These are phyloP conservation scores for Sylvietta virens DNA, from an alignment of 2,113 vertebrate species.

Conservation along the genomic window DNA sequence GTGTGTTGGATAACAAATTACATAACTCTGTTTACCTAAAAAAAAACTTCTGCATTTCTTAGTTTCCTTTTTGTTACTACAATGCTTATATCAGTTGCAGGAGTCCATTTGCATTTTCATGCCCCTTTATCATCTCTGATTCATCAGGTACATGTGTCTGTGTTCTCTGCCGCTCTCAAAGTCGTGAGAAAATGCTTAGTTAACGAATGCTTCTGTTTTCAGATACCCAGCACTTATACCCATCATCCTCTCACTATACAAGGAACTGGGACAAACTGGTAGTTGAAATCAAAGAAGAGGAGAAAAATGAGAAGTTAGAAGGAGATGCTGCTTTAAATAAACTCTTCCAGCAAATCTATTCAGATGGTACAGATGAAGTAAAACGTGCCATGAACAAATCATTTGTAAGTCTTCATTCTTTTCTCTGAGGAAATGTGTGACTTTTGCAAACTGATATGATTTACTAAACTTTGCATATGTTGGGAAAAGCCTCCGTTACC, in stretches of 20 bases:
- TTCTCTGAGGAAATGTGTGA: not conserved
- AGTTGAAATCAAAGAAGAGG: conserved; percentile 89
- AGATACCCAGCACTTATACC: conserved; percentile 82
- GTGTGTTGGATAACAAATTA: not conserved
- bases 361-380: conserved; percentile 93
- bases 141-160: not conserved
- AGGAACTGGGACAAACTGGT: conserved; percentile 95
- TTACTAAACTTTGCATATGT: not conserved
- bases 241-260: conserved; percentile 85
- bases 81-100: not conserved
- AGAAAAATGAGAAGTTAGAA: conserved; percentile 94
- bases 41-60: not conserved
- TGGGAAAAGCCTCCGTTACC: not conserved
- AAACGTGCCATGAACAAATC: conserved; percentile 99
- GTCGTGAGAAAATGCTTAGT: not conserved
- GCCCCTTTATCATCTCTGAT: not conserved
- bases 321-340: conserved; percentile 96
- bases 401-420: conserved; percentile 81
- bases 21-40: not conserved
- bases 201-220: not conserved
- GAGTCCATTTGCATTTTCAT: not conserved
- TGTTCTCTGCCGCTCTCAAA: not conserved
- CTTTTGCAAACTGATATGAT: not conserved
- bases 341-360: conserved; percentile 88
- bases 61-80: not conserved